Evolutionary conservation across 2,113 vertebrate species (phyloP), one percentile per base, ranked within the genome.

Genomic region (Myiopsitta monachus): DNA sequence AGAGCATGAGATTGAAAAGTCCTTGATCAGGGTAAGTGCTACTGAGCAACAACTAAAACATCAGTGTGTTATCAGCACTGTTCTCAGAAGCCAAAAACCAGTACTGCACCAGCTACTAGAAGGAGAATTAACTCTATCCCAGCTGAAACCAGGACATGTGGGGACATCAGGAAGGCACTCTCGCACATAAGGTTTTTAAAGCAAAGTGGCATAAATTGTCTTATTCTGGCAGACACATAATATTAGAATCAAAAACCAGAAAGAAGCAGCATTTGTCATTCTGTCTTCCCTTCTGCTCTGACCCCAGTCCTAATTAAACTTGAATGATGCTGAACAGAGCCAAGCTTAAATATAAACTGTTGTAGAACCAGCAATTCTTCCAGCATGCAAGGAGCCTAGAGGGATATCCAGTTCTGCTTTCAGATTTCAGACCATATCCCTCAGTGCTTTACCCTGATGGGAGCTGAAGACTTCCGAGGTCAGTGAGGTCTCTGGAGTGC

Each of bases 361-460:
- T 33, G 36, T 19, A 63, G 52, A 57, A 15, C 22, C 46, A 67
- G 22, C 3, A 33, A 46, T 26, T 41, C 33, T 24, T 38, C 31
- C 51, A 68, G 41, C 52, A 51, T 57, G 24, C 15, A 28, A 55
- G 46, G 28, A 67, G 30, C 47, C 61, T 51, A 26, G 18, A 46
- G 75, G 52, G 31, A 43, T 23, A 59, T 62, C 36, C 75, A 41
- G 28, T 33, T 23, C 18, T n/a, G 57, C 31, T 28, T 66, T 47
- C 26, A 49, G 44, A n/a, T 17, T 44, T 73, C 78, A 59, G 28
- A 44, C 8, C 18, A 21, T 2, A 30, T 21, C 78, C 31, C 36
- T 63, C 54, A 51, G 33, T 0, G 1, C 68, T 63, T 75, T 19
- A 49, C 11, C 46, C 36, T 18, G 41, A 23, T 0, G 1, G 14